Evolutionary conservation across 92 coral and sea anemone genomes (phyloP), one percentile per base, ranked within the genome.

Genomic region (Bergia sp.): DNA sequence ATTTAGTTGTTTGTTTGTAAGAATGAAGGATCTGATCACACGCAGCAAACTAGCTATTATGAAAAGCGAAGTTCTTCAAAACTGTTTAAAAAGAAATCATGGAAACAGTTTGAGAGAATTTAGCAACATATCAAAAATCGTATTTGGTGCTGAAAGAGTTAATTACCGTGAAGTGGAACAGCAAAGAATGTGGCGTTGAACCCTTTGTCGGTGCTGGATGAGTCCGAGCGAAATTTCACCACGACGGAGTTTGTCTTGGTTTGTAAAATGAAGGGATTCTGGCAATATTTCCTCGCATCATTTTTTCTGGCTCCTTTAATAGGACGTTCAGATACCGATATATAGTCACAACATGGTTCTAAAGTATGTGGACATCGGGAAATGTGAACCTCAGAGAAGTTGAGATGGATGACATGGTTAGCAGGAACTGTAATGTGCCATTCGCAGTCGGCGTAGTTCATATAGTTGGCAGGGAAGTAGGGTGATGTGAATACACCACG

Each of bases 381-480:
- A 5, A 44, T 39, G 23, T 41, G 50, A 41, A 76, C 50, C 7
- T 42, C 79, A 7, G 79, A 39, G 45, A 76, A 76, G 23, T n/a
- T 42, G 36, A 76, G n/a, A 50, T 76, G 47, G 36, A 76, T 76
- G 8, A 41, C 20, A 3, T 76, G 45, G 79, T 76, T 76, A 20
- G 21, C 79, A 4, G 79, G 79, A 39, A 39, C 79, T 41, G 79
- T 76, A 50, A 76, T 40, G 43, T 21, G 49, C 79, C 79, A 76
- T 41, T 76, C 79, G 50, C 79, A 76, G 79, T 44, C 10, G 21
- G 79, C 23, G n/a, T 16, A 76, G 79, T 76, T 76, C 45, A 7
- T 76, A 38, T 76, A 76, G 3, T 76, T 44, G 3, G 20, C 23
- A 10, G 79, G 79, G 29, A 15, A 76, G 36, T 76, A 39, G 1